Evolutionary conservation across 2,113 vertebrate genomes (phyloP), one percentile per base, ranked within the genome.

Genomic region (Pholis gunnellus): DNA sequence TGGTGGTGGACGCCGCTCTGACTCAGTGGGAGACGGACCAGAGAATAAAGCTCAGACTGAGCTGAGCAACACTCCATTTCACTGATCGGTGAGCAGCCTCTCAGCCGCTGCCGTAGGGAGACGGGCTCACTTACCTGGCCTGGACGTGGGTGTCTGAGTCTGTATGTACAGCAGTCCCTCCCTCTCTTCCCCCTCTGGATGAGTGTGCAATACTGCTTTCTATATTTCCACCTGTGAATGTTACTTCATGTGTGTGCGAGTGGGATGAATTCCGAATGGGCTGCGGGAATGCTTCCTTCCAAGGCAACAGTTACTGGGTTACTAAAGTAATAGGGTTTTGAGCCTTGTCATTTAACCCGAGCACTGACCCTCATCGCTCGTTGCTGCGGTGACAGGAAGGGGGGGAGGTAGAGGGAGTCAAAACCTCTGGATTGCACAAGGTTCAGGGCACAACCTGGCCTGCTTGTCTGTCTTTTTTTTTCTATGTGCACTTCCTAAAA

Each of bases 41-140:
- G 76, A 80, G 84, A 87, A 87, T 88, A 82, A 81, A 88, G 87
- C 93, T 88, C 78, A 84, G 85, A 77, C 83, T 69, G 78, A 87
- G 82, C 89, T 71, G 90, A 87, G 87, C 74, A 90, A 85, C 88
- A 92, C 90, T 91, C 84, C 87, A 92, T 93, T 93, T 94, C 92
- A 93, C 93, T 90, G 93, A 91, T 92, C 82, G 82, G 90, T 92
- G 93, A 92, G 83, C 93, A 92, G 87, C 75, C 79, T 86, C 88
- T 92, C 90, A 87, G 88, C 83, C 86, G 40, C 72, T 27, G 88
- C 85, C 76, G n/a, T 88, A 59, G 72, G 81, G 90, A 89, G 83
- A 89, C 87, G 81, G 80, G 84, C 89, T 92, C 85, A 88, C 93
- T 92, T 89, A 92, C 90, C 92, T 91, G 85, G 50, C 73, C 57